Evolutionary conservation across 2,888 invertebrate species (phyloP).

Genomic region (Pardosa pseudoannulata): DNA sequence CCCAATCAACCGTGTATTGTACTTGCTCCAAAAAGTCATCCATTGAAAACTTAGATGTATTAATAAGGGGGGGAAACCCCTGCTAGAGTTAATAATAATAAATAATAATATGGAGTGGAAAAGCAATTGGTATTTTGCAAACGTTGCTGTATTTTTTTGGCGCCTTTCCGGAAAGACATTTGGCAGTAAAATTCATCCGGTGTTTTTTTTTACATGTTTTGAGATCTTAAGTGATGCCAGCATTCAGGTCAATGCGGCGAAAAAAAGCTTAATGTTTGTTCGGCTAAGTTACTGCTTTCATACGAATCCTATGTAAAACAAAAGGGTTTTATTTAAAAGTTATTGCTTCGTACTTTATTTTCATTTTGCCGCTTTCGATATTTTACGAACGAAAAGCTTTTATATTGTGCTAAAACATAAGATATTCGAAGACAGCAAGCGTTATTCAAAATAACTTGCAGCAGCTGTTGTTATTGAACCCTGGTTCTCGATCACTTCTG

Average conservation of each 20-base stretch:
- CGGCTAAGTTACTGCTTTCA: background rate
- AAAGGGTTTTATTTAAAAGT: background rate
- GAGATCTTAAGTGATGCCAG: background rate
- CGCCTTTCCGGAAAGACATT: background rate
- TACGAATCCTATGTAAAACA: background rate
- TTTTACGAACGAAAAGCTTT: too few relatives aligned
- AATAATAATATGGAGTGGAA: too few relatives aligned
- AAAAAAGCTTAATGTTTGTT: slow-evolving; percentile 1
- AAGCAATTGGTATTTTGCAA: slow-evolving; percentile 4
- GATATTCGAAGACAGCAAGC: too few relatives aligned
- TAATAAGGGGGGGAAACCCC: slow-evolving; percentile 16
- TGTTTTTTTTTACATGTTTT: slow-evolving; percentile 3
- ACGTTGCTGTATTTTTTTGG: background rate
- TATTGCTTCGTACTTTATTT: too few relatives aligned
- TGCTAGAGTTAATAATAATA: background rate
- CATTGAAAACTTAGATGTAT: background rate
- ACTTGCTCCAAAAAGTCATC: too few relatives aligned
- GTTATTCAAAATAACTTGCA: too few relatives aligned
- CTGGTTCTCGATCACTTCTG: too few relatives aligned
- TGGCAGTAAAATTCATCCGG: slow-evolving; percentile 12
- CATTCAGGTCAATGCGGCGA: slow-evolving; percentile 8
- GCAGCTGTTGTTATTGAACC: too few relatives aligned
- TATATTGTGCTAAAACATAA: too few relatives aligned
- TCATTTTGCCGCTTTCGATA: too few relatives aligned
- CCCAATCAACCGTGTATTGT: too few relatives aligned